Conservation (phyloP, 2,113 vertebrate species). For the Campylomormyrus numenius region DNA sequence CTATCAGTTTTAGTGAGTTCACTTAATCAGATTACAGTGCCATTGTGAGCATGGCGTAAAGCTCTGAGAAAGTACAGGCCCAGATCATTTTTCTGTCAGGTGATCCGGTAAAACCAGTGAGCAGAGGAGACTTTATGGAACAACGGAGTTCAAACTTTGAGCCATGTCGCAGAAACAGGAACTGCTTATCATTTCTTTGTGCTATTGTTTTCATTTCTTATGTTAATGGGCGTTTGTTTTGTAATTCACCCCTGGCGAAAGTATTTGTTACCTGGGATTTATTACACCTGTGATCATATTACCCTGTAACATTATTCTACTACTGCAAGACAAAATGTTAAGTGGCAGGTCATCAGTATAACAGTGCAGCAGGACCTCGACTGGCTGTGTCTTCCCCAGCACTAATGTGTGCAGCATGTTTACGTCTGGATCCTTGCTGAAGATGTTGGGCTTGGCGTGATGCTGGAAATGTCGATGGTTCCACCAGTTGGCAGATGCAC, state of each 20-base stretch:
- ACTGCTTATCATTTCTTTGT: not conserved
- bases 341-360: not conserved
- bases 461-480: conserved; percentile 95
- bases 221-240: not conserved
- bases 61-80: not conserved
- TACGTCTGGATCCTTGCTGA: conserved; percentile 85
- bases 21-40: not conserved
- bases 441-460: conserved; percentile 88
- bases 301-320: not conserved
- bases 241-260: not conserved
- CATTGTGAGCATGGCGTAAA: not conserved
- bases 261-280: not conserved
- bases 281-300: not conserved
- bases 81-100: not conserved
- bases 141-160: not conserved
- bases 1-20: not conserved
- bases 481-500: conserved; percentile 94
- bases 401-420: conserved; percentile 85
- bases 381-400: conserved; percentile 73
- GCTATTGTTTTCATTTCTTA: not conserved
- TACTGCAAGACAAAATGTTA: not conserved
- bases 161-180: not conserved
- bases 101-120: not conserved
- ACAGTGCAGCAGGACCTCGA: conserved; percentile 63
- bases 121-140: not conserved